Conservation (phyloP, 2,888 invertebrate genomes). For the Sthenelais limicola region DNA sequence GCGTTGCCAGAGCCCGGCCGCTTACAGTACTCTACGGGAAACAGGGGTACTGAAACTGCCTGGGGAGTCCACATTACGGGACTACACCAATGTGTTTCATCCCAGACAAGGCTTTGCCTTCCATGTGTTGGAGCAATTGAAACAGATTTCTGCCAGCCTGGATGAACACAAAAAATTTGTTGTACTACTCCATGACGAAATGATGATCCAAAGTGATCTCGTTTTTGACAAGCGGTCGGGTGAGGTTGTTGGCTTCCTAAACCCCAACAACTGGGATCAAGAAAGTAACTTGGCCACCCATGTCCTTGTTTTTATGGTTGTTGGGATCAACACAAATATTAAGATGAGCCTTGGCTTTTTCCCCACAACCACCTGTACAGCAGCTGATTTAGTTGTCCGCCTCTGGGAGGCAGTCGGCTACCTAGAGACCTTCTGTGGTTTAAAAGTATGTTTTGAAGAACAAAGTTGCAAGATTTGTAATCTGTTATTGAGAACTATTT, state of each 20-base stretch:
- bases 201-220: slow-evolving; percentile 21
- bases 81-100: slow-evolving; percentile 9
- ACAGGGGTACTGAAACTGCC: slow-evolving; percentile 26
- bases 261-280: background rate
- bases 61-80: slow-evolving; percentile 24
- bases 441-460: no score
- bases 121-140: background rate
- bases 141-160: background rate
- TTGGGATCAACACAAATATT: background rate
- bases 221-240: slow-evolving; percentile 13
- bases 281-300: slow-evolving; percentile 9
- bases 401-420: background rate
- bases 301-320: slow-evolving; percentile 23
- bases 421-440: no score
- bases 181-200: slow-evolving; percentile 30
- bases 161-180: slow-evolving; percentile 8
- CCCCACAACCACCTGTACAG: background rate
- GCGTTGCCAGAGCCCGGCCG: background rate
- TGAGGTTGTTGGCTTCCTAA: slow-evolving; percentile 6
- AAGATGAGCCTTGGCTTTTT: background rate
- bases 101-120: background rate
- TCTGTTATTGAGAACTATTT: no score
- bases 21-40: background rate
- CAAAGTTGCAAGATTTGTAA: no score
- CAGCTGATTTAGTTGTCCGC: background rate